A percentile compares a stretch with the other conserved stretches of the same genome.
Conservation (phyloP, 1,140 invertebrate species). For the Drosophila ambigua region DNA sequence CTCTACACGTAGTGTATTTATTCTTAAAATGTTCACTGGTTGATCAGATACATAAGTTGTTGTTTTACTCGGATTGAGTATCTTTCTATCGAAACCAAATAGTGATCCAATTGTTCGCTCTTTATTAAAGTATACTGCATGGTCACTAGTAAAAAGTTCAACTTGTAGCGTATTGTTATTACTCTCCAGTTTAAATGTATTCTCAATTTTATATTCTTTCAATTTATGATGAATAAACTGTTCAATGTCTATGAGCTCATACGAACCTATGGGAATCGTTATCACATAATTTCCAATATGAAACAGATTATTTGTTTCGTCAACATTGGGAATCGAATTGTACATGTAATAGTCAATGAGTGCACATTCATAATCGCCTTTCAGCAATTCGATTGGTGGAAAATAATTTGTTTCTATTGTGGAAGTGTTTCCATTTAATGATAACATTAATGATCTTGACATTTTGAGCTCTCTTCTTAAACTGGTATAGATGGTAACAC, state of each 20-base stretch:
- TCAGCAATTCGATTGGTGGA: conserved; percentile 46
- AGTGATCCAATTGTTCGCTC: neutral
- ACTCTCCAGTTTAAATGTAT: neutral
- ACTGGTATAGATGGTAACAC: neutral
- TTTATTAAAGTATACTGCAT: neutral
- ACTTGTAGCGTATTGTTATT: conserved; percentile 5
- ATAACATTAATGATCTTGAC: conserved; percentile 50
- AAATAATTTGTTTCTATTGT: conserved; percentile 42
- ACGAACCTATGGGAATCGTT: conserved; percentile 69
- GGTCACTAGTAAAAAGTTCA: too few species aligned
- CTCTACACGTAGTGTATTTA: conserved; percentile 47
- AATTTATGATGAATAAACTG: neutral
- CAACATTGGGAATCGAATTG: conserved; percentile 80
- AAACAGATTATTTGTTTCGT: conserved; percentile 73
- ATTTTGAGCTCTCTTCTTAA: conserved; percentile 28
- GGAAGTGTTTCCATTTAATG: conserved; percentile 38
- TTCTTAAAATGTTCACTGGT: conserved; percentile 44
- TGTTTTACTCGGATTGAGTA: neutral
- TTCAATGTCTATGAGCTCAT: conserved; percentile 70
- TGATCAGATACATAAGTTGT: neutral
- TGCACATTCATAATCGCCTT: conserved; percentile 57
- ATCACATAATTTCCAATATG: conserved; percentile 68
- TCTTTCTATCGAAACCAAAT: neutral
- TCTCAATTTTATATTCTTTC: neutral
- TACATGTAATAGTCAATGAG: conserved; percentile 74